A percentile compares a stretch with the other conserved stretches of the same genome.
Evolutionary conservation across 2,797 vertebrate species (phyloP).

Genomic region (Triplophysa yarkandensis): DNA sequence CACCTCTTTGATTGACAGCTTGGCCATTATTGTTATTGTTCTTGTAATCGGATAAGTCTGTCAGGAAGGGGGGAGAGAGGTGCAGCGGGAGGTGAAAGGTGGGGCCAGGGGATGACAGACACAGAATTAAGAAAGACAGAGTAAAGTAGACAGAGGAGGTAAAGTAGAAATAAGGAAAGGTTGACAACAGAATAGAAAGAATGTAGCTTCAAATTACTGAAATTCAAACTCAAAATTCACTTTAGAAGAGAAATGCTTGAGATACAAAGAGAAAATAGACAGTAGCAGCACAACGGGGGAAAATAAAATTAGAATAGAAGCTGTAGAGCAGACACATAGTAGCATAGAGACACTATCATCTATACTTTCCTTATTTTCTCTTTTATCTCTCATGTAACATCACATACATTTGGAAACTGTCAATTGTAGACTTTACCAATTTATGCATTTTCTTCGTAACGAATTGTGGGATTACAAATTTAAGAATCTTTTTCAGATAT

Average conservation of each 20-base stretch:
- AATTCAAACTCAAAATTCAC: slow-evolving; percentile 60
- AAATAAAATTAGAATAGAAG: slow-evolving; percentile 55
- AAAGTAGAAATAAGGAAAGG: slow-evolving; percentile 59
- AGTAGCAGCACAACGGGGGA: slow-evolving; percentile 51
- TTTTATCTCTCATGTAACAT: too few relatives aligned
- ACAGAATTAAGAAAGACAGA: slow-evolving; percentile 59
- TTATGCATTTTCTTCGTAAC: too few relatives aligned
- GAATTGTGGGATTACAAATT: too few relatives aligned
- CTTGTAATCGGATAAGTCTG: slow-evolving; percentile 87
- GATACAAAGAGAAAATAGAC: slow-evolving; percentile 53
- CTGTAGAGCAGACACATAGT: slow-evolving; percentile 56
- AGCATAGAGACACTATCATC: slow-evolving; percentile 45
- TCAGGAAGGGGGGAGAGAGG: slow-evolving; percentile 46
- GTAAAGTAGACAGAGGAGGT: slow-evolving; percentile 55
- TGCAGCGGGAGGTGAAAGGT: slow-evolving; percentile 53
- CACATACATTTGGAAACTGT: too few relatives aligned
- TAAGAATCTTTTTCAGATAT: too few relatives aligned
- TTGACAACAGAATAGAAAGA: slow-evolving; percentile 59
- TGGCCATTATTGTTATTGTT: slow-evolving; percentile 85
- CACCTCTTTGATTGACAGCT: slow-evolving; percentile 86
- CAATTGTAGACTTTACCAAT: too few relatives aligned
- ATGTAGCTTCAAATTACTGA: slow-evolving; percentile 72
- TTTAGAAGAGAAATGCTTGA: slow-evolving; percentile 41
- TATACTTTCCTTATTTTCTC: too few relatives aligned
- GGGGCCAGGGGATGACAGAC: slow-evolving; percentile 63